A percentile compares a stretch with the other conserved stretches of the same genome.
phyloP scores from a whole-genome alignment of 2,888 invertebrate genomes.

The Uropetala carovei region DNA sequence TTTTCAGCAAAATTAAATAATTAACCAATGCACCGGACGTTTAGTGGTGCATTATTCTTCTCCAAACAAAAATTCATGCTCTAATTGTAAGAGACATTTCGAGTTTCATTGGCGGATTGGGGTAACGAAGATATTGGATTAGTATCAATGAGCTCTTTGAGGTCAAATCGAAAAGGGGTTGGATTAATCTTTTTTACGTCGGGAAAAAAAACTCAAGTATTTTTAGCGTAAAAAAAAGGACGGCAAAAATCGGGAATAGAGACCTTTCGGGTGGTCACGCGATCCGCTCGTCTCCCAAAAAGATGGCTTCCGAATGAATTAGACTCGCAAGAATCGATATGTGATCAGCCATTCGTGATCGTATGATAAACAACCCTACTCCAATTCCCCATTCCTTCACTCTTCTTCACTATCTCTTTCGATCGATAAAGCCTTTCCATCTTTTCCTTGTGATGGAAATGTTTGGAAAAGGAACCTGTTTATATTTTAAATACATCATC shows the following conservation, averaged over 20 bases:
- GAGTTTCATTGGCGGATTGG: not conserved
- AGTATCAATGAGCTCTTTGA: not conserved
- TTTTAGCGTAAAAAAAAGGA: not conserved
- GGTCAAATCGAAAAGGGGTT: not conserved
- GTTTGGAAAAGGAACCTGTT: not conserved
- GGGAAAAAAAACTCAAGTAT: not conserved
- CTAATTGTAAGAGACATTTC: not conserved
- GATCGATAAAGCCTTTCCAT: not conserved
- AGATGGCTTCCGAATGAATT: conserved; percentile 38
- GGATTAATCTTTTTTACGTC: conserved; percentile 19
- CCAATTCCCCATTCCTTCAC: not conserved
- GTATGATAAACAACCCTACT: not conserved
- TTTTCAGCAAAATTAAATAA: no score
- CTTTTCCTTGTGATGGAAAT: not conserved
- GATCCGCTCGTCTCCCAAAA: not conserved
- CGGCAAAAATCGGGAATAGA: not conserved
- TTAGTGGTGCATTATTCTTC: no score
- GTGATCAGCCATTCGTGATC: conserved; percentile 39
- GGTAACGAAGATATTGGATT: not conserved
- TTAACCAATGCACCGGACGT: no score
- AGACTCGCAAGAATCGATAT: conserved; percentile 44
- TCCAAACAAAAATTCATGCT: not conserved
- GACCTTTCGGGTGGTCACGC: conserved; percentile 18
- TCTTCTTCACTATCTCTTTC: not conserved
- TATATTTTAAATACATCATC: no score